Conservation (phyloP, 2,113 vertebrate genomes). For the Ciconia stormi region DNA sequence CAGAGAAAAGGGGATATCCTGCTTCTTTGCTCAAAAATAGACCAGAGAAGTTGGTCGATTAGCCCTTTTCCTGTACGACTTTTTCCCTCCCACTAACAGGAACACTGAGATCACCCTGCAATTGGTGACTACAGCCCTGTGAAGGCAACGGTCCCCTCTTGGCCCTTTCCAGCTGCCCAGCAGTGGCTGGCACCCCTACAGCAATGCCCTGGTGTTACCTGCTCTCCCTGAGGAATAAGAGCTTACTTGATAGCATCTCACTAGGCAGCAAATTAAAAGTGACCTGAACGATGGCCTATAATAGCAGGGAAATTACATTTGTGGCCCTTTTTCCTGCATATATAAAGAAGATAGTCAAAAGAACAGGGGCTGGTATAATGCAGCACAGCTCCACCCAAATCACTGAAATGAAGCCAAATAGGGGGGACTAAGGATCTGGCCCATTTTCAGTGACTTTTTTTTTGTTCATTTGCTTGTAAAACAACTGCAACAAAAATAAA, state of each 20-base stretch:
- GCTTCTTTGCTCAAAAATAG: background rate
- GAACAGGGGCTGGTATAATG: background rate
- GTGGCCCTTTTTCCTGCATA: background rate
- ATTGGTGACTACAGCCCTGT: background rate
- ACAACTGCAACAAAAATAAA: background rate
- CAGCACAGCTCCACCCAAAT: background rate
- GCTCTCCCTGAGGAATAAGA: background rate
- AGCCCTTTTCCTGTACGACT: background rate
- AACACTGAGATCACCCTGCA: background rate
- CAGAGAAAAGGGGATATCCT: background rate
- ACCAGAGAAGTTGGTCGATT: background rate
- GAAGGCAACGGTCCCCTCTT: background rate
- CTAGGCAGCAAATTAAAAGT: background rate
- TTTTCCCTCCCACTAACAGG: background rate
- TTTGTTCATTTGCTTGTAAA: constrained; percentile 8
- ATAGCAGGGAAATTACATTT: background rate
- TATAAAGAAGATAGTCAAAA: background rate
- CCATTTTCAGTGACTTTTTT: background rate
- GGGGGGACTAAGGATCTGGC: background rate
- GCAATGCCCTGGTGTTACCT: background rate
- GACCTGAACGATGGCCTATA: background rate
- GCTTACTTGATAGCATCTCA: background rate
- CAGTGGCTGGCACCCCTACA: background rate
- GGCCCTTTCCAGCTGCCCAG: background rate
- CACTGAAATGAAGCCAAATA: background rate